Conservation (phyloP, 2,888 invertebrate species). For the Agonopterix alstromeriana region DNA sequence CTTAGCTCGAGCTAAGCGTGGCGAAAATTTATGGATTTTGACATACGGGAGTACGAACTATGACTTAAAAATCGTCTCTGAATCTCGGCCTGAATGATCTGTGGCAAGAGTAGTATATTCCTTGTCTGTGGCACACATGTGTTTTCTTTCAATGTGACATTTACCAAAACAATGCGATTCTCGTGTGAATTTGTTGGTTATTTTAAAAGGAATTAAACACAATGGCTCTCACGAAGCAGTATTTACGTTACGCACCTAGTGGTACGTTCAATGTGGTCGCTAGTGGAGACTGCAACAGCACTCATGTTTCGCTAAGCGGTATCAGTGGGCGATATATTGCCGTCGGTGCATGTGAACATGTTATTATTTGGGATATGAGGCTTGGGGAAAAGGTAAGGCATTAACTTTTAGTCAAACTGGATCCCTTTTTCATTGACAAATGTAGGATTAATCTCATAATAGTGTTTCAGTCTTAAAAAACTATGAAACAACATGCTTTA, state of each 20-base stretch:
- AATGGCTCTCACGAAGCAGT: conserved; percentile 96
- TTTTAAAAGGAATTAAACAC: no score
- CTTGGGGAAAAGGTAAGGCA: conserved; percentile 84
- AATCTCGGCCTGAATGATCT: no score
- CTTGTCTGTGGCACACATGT: no score
- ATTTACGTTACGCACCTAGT: conserved; percentile 89
- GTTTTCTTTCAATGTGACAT: not conserved
- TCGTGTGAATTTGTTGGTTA: not conserved
- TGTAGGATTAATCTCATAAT: no score
- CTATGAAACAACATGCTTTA: no score
- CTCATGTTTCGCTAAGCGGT: conserved; percentile 86
- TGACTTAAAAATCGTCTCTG: no score
- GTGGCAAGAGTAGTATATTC: no score
- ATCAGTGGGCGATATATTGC: conserved; percentile 91
- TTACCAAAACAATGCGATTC: not conserved
- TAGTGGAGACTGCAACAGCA: conserved; percentile 86
- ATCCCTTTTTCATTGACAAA: no score
- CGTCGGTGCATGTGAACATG: conserved; percentile 95
- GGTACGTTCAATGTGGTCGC: conserved; percentile 93
- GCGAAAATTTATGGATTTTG: no score
- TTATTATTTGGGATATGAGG: conserved; percentile 95
- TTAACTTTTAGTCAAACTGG: not conserved
- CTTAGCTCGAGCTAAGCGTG: no score
- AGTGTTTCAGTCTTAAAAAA: no score
- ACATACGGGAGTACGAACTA: no score